These are phyloP conservation scores for Platysteira castanea DNA, from an alignment of 2,113 vertebrate species.

Conservation along the genomic window DNA sequence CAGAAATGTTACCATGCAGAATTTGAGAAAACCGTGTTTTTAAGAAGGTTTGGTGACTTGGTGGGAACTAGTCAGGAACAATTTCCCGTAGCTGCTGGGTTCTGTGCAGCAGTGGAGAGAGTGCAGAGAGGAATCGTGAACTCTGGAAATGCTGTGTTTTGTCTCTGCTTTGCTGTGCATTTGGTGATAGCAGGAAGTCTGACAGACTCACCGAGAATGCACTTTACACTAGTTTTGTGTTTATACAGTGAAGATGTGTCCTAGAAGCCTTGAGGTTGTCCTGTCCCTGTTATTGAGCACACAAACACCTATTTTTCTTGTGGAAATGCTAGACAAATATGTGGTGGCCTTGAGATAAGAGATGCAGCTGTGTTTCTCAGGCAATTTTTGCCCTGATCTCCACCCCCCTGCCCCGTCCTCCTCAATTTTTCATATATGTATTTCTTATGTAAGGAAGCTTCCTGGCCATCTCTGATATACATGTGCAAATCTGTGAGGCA, in stretches of 20 bases:
- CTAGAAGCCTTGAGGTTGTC: not conserved
- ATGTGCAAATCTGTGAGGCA: not conserved
- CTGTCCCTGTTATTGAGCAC: not conserved
- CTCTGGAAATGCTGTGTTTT: not conserved
- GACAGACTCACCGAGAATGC: not conserved
- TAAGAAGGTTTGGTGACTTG: not conserved
- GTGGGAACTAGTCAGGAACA: not conserved
- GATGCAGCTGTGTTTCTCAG: not conserved
- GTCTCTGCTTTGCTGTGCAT: not conserved
- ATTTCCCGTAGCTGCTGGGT: not conserved
- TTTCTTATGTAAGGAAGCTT: not conserved
- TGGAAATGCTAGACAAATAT: not conserved
- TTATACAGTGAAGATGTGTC: not conserved
- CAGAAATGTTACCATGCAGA: not conserved
- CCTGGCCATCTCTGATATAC: not conserved
- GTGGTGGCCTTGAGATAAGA: not conserved
- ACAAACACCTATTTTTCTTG: not conserved
- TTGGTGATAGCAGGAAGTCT: not conserved
- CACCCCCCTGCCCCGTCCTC: accelerated
- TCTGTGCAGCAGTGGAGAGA: not conserved
- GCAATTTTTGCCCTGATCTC: not conserved
- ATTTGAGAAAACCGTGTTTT: not conserved
- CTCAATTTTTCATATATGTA: not conserved
- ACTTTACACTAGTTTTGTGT: not conserved
- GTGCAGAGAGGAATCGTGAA: accelerated